These are phyloP conservation scores for Leuctra nigra DNA, from an alignment of 2,888 invertebrate species.

Conservation along the genomic window DNA sequence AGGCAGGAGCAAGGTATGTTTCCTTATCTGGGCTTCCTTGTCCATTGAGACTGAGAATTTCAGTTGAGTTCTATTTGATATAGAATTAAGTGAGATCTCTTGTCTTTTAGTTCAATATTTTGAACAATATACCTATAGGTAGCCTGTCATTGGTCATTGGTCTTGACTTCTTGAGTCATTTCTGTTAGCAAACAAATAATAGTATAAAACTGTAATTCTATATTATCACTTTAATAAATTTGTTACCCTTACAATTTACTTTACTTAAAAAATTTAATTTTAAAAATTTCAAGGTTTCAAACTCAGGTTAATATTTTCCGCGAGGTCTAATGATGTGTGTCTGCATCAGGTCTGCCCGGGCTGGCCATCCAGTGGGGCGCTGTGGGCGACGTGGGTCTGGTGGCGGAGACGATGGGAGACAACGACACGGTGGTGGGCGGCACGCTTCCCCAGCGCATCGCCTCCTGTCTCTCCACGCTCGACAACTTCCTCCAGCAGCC, in stretches of 20 bases:
- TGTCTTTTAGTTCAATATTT: too few species aligned
- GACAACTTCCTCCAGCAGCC: conserved; percentile 87
- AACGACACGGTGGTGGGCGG: conserved; percentile 92
- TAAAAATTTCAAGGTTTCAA: background rate
- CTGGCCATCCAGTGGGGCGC: conserved; percentile 98
- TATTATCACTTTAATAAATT: too few species aligned
- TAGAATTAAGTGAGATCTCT: too few species aligned
- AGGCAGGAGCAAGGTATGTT: conserved; percentile 54
- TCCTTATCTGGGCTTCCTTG: background rate
- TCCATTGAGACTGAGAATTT: too few species aligned
- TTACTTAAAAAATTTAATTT: background rate
- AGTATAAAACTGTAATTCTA: too few species aligned
- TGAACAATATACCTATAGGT: too few species aligned
- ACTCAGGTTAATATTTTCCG: background rate
- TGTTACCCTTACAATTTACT: too few species aligned
- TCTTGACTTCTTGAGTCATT: too few species aligned
- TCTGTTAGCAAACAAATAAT: too few species aligned
- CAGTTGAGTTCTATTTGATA: too few species aligned
- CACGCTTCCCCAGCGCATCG: conserved; percentile 91
- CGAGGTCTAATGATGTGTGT: background rate
- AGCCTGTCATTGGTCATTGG: too few species aligned
- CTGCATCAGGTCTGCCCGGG: conserved; percentile 63
- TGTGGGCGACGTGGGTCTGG: conserved; percentile 93
- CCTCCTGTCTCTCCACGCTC: conserved; percentile 84
- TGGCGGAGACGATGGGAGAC: conserved; percentile 81